Base-by-base conservation (phyloP, 2,797 vertebrate genomes). In the Malacoctenus gilli region DNA sequence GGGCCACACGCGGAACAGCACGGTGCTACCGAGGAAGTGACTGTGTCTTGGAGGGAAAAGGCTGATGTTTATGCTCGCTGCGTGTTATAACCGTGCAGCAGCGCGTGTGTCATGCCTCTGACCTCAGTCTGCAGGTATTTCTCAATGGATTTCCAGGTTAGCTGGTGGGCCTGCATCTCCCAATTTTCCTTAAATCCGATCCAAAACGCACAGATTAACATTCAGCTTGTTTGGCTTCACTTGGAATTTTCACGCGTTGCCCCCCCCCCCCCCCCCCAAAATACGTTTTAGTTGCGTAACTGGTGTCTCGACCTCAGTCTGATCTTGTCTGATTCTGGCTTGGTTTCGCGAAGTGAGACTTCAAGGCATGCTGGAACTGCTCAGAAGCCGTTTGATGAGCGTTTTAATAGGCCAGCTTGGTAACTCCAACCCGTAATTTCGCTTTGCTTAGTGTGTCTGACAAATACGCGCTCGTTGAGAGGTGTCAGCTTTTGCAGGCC, bases 81-180 rank as follows among this genome's bases (percentile, higher is more conserved):
- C 63, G 59, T 65, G 61, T 68, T 68, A 12, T 22, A 54, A 35
- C 54, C 15, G 38, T 20, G 32, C 15, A 36, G 30, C 11, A 11
- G 43, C 16, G 31, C 15, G 42, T 48, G 57, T 72, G 53, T 59
- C 28, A 34, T 13, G 16, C 19, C 47, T 22, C 41, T 82, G 87
- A 91, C 85, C 82, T 89, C 83, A 87, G 75, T 61, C 79, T 83
- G 81, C 80, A 86, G 85, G 82, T 86, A 87, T 91, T 90, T 87
- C 82, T 84, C 72, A 84, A 57, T 37, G 58, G 74, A 50, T 79
- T 75, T 68, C 74, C 60, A 68, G n/a, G n/a, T n/a, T 71, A 85
- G 84, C 78, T 77, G 54, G 39, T 47, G 37, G 75, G 69, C 79
- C 84, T 70, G 13, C 31, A 81, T 90, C 81, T 87, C 79, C 34